Base-by-base conservation (phyloP, 2,113 vertebrate genomes). In the Passer montanus region DNA sequence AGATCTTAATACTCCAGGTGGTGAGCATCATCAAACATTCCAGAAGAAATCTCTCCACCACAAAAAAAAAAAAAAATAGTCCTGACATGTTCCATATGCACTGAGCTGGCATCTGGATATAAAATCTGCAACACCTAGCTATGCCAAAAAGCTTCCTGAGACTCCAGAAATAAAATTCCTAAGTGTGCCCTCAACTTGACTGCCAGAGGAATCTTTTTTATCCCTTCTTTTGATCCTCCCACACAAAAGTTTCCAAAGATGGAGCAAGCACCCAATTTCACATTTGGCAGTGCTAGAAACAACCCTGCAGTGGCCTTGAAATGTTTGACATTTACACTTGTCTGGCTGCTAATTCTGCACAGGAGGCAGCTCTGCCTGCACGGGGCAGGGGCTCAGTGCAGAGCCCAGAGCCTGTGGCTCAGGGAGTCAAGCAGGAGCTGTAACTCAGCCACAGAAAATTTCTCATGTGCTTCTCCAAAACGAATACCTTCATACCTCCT, bases 61-160 rank as follows among this genome's bases (percentile, higher is more conserved):
- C 66, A 18, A 18, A 77, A 52, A 74, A 18, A 18, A 77, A 52
- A 74, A 47, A 50, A 78, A 68, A 35, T 39, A 35, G 31, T 21
- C 41, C 39, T 88, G 64, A 69, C 44, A 35, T 2, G 10, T 93
- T 90, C 82, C 85, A 73, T 47, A 63, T 26, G 52, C 59, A 86
- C 59, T 31, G 55, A 68, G 52, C 37, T 91, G 80, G 82, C 84
- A 91, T 92, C 95, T 85, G 73, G 75, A 80, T 82, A 43, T 64
- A 81, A 90, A 93, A 90, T 64, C 86, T 81, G 79, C 35, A 86
- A 68, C 49, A 93, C 43, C 39, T 53, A 60, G 60, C 63, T 44
- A 46, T 82, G 90, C 94, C 95, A 87, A 90, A 92, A 88, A 30
- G 3, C 69, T 83, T 95, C 85, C 63, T 28, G 64, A 86, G 72